Evolutionary conservation across 2,797 vertebrate species (phyloP).

Genomic region (Acrossocheilus fasciatus): DNA sequence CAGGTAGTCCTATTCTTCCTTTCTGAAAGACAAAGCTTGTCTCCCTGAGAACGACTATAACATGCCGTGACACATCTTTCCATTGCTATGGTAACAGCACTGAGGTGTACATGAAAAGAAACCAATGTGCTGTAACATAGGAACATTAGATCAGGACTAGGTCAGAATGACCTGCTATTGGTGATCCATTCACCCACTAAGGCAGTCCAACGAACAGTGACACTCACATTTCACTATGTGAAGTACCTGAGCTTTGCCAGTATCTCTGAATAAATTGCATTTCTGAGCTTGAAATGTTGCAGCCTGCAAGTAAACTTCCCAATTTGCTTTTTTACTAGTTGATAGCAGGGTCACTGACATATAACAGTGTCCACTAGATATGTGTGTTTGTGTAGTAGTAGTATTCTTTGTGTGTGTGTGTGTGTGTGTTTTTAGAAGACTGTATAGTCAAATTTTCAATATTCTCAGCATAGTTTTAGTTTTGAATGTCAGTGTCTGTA

Average conservation of each 20-base stretch:
- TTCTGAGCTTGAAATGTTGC: not conserved
- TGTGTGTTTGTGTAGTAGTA: no score
- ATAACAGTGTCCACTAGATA: not conserved
- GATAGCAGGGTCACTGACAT: not conserved
- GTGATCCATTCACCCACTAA: slow-evolving; percentile 7
- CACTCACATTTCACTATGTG: slow-evolving; percentile 4
- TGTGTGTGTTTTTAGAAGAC: not conserved
- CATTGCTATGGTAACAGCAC: slow-evolving; percentile 61
- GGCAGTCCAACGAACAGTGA: not conserved
- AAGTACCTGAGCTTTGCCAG: slow-evolving; percentile 1
- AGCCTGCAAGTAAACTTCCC: not conserved
- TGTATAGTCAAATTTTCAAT: not conserved
- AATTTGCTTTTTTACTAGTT: not conserved
- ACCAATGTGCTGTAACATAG: slow-evolving; percentile 31
- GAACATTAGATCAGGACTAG: slow-evolving; percentile 49
- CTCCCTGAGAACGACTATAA: slow-evolving; percentile 23
- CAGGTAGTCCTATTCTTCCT: slow-evolving; percentile 24
- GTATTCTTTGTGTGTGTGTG: no score
- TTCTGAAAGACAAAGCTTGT: slow-evolving; percentile 40
- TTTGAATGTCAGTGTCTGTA: not conserved
- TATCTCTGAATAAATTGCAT: not conserved
- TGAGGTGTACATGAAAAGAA: slow-evolving; percentile 42
- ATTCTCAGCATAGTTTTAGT: not conserved
- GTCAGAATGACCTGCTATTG: slow-evolving; percentile 28
- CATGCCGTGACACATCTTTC: slow-evolving; percentile 39